These are phyloP conservation scores for Chloroclystis v-ata DNA, from an alignment of 2,888 invertebrate genomes.

Conservation along the genomic window DNA sequence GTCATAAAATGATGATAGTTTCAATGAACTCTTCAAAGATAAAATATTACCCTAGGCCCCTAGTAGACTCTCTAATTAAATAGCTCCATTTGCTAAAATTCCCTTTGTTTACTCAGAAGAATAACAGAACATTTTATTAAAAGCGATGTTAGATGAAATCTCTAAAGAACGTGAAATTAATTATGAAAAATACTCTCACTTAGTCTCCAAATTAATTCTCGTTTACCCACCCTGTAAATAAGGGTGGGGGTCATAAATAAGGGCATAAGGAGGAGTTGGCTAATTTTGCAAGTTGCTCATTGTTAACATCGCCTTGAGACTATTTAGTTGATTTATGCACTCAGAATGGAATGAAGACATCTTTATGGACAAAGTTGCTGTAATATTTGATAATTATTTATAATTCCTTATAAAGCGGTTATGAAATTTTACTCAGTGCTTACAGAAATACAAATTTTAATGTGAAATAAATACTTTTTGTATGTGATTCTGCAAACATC, in stretches of 20 bases:
- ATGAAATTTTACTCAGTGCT: no score
- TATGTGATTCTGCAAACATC: no score
- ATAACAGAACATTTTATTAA: constrained; percentile 3
- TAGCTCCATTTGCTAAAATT: no score
- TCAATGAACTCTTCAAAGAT: no score
- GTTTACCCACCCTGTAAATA: constrained; percentile 34
- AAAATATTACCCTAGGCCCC: no score
- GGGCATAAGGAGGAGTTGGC: constrained; percentile 38
- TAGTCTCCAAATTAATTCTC: constrained; percentile 14
- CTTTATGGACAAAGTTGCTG: background rate
- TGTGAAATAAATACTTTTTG: no score
- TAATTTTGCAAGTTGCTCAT: constrained; percentile 31
- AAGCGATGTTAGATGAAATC: constrained; percentile 1
- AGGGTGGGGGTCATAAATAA: constrained; percentile 44
- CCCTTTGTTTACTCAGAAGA: background rate
- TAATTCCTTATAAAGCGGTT: no score
- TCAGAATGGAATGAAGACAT: background rate
- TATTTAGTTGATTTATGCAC: constrained; percentile 25
- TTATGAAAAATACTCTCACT: constrained; percentile 5
- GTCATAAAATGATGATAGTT: no score
- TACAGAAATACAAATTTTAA: no score
- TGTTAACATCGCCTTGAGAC: constrained; percentile 20
- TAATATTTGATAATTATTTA: background rate
- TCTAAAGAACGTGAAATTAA: background rate
- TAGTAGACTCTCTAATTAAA: no score